Base-by-base conservation (phyloP, 2,113 vertebrate species). In the Nothocercus nigrocapillus region DNA sequence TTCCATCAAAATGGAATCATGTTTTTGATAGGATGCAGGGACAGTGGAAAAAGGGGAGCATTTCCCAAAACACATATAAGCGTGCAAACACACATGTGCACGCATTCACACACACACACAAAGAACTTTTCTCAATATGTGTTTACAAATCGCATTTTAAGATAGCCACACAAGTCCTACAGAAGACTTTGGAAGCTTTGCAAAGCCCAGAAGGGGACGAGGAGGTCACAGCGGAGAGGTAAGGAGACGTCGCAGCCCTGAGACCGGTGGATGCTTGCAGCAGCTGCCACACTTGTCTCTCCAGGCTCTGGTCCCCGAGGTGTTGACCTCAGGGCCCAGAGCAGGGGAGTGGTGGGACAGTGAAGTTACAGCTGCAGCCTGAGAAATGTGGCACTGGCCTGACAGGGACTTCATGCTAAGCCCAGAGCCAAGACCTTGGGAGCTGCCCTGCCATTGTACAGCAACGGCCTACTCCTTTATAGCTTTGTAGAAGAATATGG, bases 31-130 rank as follows among this genome's bases (percentile, higher is more conserved):
- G 40, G 47, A 47, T 17, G 28, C 2, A 4, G 34, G 79, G 12
- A 7, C 6, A 63, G 8, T 36, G 8, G 75, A 22, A 72, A 82
- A 85, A 76, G 3, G 9, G 12, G 20, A 24, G 34, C 4, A 2
- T 36, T 2, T 8, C 8, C 5, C 8, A 11, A n/a, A 5, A 11
- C 11, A 27, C 3, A 1, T 14, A 27, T 28, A 54, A 15, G 53
- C 20, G 49, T 22, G 11, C 11, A 45, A 5, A 2, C 12, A 14
- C 34, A 21, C 24, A 54, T 14, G 59, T 47, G 19, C 45, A 47
- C 20, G 17, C 45, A 47, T 47, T 19, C 45, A 72, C 24, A 27
- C 47, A 53, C 34, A 32, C 36, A 56, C 32, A 32, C 0, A 36
- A 14, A 20, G 24, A 25, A 15, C 3, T 63, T 32, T 38, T 64